Evolutionary conservation across 2,113 vertebrate genomes (phyloP), one percentile per base, ranked within the genome.

Genomic region (Clinocottus analis): DNA sequence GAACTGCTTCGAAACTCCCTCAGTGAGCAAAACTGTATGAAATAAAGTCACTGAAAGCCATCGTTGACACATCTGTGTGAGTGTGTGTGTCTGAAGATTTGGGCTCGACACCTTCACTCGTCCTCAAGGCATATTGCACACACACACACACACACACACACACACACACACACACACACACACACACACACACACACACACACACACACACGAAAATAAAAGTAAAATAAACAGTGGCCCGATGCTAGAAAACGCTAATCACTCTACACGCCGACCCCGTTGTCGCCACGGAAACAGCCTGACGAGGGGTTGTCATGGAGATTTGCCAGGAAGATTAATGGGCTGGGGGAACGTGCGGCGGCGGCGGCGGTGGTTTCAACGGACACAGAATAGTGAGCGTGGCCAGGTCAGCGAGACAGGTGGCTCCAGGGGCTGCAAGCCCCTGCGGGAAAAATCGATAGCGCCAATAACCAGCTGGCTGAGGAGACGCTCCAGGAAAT

Each of bases 301-400:
- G 87, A 88, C 45, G 49, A 83, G 6, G 13, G 81, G 89, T 86
- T 88, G 90, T 89, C 90, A 89, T 87, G 80, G 89, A 87, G 82
- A 91, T 86, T 75, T 75, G 77, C 88, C 80, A 80, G 39, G 17
- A 77, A 74, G 87, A 92, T 92, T 85, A 82, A 84, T 89, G 84
- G 45, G 33, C 72, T 43, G 61, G 75, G 67, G 63, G 76, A 33
- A 74, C 4, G 35, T 43, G 59, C 33, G 64, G 64, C 27, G 29
- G 65, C 27, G 29, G 65, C 2, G 45, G 51, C 9, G 72, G 10
- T 16, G 71, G n/a, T 12, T 71, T 53, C n/a, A 65, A 87, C 43
- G 55, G 72, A 84, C 71, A 71, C 65, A 56, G 85, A 89, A 87
- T 70, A 73, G 85, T 1, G 60, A 89, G 59, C 6, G 33, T 16